Percentiles rank a stretch among this genome's conserved stretches.
Conservation (phyloP, 2,113 vertebrate genomes). For the Cochlearius cochlearius region DNA sequence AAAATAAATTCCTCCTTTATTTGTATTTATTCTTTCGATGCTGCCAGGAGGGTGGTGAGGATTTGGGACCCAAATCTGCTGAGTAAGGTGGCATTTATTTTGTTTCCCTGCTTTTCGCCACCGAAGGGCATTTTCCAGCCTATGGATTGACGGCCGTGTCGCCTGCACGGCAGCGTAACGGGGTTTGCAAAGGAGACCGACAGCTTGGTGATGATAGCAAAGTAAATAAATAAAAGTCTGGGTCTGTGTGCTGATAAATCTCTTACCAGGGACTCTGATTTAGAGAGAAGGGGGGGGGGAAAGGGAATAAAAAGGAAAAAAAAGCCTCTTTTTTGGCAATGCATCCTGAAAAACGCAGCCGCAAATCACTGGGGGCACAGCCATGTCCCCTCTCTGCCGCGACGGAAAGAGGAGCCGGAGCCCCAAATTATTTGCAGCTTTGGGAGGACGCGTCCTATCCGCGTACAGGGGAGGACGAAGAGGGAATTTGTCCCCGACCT, state of each 20-base stretch:
- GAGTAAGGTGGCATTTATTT: not conserved
- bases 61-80: not conserved
- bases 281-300: not conserved
- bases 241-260: not conserved
- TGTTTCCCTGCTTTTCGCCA: not conserved
- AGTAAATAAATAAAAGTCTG: not conserved
- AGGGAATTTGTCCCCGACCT: not conserved
- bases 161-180: not conserved
- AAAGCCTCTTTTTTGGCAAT: not conserved
- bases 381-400: not conserved
- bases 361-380: not conserved
- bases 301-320: rapidly evolving
- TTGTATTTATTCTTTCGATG: not conserved
- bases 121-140: not conserved
- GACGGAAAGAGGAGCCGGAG: not conserved
- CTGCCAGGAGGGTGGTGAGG: not conserved
- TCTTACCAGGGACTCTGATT: not conserved
- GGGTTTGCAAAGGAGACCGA: not conserved
- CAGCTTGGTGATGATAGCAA: not conserved
- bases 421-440: not conserved
- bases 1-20: not conserved
- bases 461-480: rapidly evolving
- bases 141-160: not conserved
- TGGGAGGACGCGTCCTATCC: rapidly evolving
- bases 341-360: not conserved